Percentiles rank a stretch among this genome's conserved stretches.
These are phyloP conservation scores for Bombylius major DNA, from an alignment of 2,888 invertebrate species.

Conservation along the genomic window DNA sequence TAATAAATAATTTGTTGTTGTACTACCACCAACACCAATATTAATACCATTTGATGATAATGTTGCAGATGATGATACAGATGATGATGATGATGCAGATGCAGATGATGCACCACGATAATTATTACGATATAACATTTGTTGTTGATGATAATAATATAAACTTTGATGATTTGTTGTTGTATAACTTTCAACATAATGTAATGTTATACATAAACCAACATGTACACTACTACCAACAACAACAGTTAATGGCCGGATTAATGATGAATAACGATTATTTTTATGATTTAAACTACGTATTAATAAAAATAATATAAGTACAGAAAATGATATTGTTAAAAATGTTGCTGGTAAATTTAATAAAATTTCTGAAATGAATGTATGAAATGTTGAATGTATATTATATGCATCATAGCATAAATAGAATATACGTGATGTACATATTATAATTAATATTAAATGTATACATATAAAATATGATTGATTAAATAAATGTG, in stretches of 20 bases:
- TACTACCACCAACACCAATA: constrained; percentile 23
- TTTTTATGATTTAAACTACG: constrained; percentile 65
- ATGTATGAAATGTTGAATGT: constrained; percentile 62
- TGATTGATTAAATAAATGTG: constrained; percentile 73
- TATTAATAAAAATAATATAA: constrained; percentile 72
- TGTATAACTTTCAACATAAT: constrained; percentile 54
- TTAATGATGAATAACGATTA: constrained; percentile 54
- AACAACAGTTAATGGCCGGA: constrained; percentile 66
- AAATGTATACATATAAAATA: constrained; percentile 80
- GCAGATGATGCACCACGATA: background rate
- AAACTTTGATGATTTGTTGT: constrained; percentile 28
- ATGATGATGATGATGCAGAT: background rate
- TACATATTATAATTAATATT: constrained; percentile 68
- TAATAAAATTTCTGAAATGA: constrained; percentile 68
- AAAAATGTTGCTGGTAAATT: constrained; percentile 77
- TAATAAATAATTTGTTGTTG: constrained; percentile 5
- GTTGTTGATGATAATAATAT: constrained; percentile 21
- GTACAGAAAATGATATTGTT: constrained; percentile 77
- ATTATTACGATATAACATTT: constrained; percentile 6
- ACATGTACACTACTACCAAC: constrained; percentile 69
- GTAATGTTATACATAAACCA: constrained; percentile 66
- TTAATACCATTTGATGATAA: background rate
- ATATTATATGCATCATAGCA: constrained; percentile 88
- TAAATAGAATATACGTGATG: constrained; percentile 71
- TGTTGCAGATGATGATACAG: too few species aligned